phyloP scores from a whole-genome alignment of 2,797 vertebrate genomes.

The Pseudomugil gertrudae region DNA sequence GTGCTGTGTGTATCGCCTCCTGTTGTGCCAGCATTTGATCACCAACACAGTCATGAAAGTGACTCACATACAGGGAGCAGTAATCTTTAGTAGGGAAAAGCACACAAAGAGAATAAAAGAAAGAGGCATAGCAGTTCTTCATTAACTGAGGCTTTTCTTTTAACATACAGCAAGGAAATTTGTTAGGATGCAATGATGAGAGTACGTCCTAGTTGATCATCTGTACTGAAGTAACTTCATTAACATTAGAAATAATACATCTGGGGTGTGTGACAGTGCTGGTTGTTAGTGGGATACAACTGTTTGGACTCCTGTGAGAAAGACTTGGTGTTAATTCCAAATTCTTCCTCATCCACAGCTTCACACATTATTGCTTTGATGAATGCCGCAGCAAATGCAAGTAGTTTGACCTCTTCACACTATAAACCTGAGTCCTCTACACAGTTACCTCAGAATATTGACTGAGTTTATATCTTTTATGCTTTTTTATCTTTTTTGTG shows the following conservation, averaged over 20 bases:
- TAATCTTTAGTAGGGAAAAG: constrained; percentile 15
- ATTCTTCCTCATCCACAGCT: constrained; percentile 12
- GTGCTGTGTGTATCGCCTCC: constrained; percentile 37
- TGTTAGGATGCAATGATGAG: constrained; percentile 12
- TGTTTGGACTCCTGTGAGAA: constrained; percentile 9
- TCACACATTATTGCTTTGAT: constrained; percentile 23
- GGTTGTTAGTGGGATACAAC: constrained; percentile 3
- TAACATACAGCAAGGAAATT: constrained; percentile 12
- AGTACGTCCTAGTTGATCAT: constrained; percentile 17
- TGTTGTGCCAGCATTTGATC: constrained; percentile 38
- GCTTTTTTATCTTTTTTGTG: constrained; percentile 46
- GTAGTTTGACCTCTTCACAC: constrained; percentile 11
- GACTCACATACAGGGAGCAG: constrained; percentile 20
- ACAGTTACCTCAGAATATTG: constrained; percentile 24
- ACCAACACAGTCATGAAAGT: constrained; percentile 35
- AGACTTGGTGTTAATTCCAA: constrained; percentile 7
- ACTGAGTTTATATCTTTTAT: constrained; percentile 41
- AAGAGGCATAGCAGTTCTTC: constrained; percentile 1
- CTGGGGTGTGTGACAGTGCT: constrained; percentile 9
- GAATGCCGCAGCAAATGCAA: constrained; percentile 16
- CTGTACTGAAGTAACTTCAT: constrained; percentile 12
- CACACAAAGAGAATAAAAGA: not conserved
- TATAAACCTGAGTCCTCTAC: constrained; percentile 18
- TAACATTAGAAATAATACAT: constrained; percentile 5
- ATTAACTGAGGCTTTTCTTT: not conserved